phyloP scores from a whole-genome alignment of 1,140 invertebrate genomes.

The honey bee (Apis mellifera) region Amel_HAv3.1 CM009931.2:11522001-11522500 shows the following conservation, averaged over 20 bases:
- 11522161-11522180: background rate
- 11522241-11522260: constrained; percentile 60
- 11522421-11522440: constrained; percentile 82
- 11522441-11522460: constrained; percentile 82
- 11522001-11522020: too few species aligned
- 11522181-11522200: background rate
- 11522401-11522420: constrained; percentile 84
- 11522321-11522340: constrained; percentile 59
- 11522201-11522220: background rate
- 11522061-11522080: too few species aligned
- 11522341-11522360: constrained; percentile 69
- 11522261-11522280: constrained; percentile 64
- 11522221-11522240: constrained; percentile 13
- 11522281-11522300: constrained; percentile 71
- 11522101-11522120: background rate
- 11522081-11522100: background rate
- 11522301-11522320: constrained; percentile 62
- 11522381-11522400: constrained; percentile 82
- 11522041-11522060: too few species aligned
- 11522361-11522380: constrained; percentile 80
- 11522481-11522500: constrained; percentile 86
- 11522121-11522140: background rate
- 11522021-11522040: too few species aligned
- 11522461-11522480: constrained; percentile 83
- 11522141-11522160: background rate